Conservation (phyloP, 2,888 invertebrate genomes). For the Miltochrista miniata region DNA sequence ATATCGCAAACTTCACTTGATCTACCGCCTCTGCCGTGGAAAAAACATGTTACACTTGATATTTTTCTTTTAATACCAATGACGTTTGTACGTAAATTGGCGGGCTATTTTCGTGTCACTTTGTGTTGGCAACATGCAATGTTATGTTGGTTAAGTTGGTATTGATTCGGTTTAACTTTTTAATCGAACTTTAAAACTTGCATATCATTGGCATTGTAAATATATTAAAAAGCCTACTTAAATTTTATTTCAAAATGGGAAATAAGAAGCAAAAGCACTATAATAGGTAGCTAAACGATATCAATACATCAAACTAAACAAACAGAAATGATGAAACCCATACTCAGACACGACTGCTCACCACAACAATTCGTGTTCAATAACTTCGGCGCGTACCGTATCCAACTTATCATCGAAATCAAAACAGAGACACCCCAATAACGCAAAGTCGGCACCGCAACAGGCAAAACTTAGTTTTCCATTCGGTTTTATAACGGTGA, state of each 20-base stretch:
- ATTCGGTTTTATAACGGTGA: conserved; percentile 73
- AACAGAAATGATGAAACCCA: conserved; percentile 4
- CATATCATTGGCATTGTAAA: no score
- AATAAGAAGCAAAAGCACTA: no score
- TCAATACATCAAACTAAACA: not conserved
- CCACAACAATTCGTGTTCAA: conserved; percentile 34
- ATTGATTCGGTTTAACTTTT: not conserved
- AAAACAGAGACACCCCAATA: conserved; percentile 49
- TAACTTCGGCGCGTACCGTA: conserved; percentile 29
- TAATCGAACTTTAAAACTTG: no score
- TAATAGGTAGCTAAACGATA: no score
- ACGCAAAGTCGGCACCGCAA: conserved; percentile 58
- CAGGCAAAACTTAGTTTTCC: conserved; percentile 67
- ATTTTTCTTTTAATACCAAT: conserved; percentile 62
- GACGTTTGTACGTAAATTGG: conserved; percentile 52
- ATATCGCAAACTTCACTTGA: conserved; percentile 72
- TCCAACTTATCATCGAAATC: conserved; percentile 39
- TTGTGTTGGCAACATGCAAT: conserved; percentile 44
- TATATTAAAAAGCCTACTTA: no score
- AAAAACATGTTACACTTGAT: conserved; percentile 56
- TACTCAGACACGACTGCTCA: conserved; percentile 17
- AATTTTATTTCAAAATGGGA: no score
- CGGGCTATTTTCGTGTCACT: conserved; percentile 49
- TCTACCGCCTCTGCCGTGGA: conserved; percentile 65
- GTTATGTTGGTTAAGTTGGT: conserved; percentile 19